Percentiles rank a stretch among this genome's conserved stretches.
Evolutionary conservation across 2,797 vertebrate species (phyloP).

Genomic region (Sitta carolinensis): DNA sequence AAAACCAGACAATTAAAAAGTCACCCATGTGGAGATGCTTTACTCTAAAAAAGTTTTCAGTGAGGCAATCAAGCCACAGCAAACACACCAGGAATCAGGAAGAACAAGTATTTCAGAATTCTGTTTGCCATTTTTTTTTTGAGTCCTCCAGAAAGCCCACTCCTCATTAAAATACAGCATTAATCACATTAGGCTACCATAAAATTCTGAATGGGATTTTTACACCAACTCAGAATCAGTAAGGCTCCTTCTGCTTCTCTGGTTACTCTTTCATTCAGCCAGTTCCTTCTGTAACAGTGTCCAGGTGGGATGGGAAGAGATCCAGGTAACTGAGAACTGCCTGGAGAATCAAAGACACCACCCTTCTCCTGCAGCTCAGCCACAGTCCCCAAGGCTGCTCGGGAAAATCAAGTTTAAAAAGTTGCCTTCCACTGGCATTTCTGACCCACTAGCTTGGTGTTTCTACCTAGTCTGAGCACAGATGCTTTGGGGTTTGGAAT

Average conservation of each 20-base stretch:
- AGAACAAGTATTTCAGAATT: neutral
- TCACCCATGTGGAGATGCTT: neutral
- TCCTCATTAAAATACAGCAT: neutral
- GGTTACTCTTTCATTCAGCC: neutral
- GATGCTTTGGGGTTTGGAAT: neutral
- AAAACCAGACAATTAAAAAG: neutral
- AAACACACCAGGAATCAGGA: neutral
- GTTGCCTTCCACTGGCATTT: neutral
- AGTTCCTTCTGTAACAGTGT: neutral
- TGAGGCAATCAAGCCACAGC: neutral
- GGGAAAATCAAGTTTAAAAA: neutral
- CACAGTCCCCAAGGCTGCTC: neutral
- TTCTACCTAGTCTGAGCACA: neutral
- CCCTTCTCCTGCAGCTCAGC: neutral
- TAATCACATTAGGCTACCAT: too few species aligned
- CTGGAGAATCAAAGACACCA: neutral
- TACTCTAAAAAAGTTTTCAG: neutral
- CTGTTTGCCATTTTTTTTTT: neutral
- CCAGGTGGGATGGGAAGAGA: neutral
- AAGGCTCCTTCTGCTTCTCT: neutral
- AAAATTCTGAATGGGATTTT: fast-evolving
- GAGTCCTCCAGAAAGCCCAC: neutral
- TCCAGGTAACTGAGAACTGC: neutral
- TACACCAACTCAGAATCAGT: neutral
- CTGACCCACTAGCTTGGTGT: neutral